phyloP scores from a whole-genome alignment of 2,113 vertebrate species.

The Eudyptes chrysolophus region DNA sequence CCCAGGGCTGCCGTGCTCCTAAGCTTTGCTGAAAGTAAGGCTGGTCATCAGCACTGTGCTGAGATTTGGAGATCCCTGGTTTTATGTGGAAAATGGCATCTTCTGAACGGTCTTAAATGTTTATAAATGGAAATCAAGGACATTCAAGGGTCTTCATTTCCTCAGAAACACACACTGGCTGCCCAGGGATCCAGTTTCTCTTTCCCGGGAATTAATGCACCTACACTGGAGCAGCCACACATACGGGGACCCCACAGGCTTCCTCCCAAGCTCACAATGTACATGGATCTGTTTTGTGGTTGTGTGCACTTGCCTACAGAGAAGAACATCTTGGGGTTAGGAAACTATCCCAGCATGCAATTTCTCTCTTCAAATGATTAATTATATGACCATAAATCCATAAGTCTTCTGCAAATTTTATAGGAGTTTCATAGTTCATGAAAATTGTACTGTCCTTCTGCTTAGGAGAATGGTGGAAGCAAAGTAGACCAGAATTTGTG shows the following conservation, averaged over 20 bases:
- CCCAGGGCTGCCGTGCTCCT: background rate
- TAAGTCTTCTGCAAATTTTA: background rate
- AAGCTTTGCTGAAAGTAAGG: background rate
- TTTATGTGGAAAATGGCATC: background rate
- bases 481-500: background rate
- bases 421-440: background rate
- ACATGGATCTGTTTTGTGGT: background rate
- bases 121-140: background rate
- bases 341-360: background rate
- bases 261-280: background rate
- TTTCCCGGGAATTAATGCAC: background rate
- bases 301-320: background rate
- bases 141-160: background rate
- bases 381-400: background rate
- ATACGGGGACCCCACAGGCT: fast-evolving
- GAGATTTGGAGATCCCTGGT: background rate
- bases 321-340: background rate
- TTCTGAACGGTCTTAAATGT: background rate
- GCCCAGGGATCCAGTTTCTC: background rate
- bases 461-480: background rate
- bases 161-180: background rate
- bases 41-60: background rate
- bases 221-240: background rate
- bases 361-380: background rate
- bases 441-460: background rate